Conservation (phyloP, 1,140 invertebrate genomes). For the Apis laboriosa region DNA sequence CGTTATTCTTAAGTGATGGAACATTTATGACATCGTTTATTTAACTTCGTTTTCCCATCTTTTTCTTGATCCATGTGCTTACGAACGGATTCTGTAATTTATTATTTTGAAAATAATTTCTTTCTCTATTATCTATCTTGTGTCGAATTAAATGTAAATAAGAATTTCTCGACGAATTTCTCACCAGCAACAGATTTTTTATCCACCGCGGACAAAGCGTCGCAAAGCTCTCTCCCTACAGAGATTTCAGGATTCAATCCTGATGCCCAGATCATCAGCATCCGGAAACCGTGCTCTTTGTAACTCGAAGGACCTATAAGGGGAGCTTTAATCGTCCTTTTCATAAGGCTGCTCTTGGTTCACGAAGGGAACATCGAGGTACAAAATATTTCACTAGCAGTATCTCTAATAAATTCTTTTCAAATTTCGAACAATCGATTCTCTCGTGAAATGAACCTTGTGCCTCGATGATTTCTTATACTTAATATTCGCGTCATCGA, state of each 20-base stretch:
- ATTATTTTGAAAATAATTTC: slow-evolving; percentile 12
- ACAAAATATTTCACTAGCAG: slow-evolving; percentile 46
- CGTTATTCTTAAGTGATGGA: slow-evolving; percentile 69
- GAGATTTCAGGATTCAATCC: slow-evolving; percentile 84
- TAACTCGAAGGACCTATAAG: slow-evolving; percentile 86
- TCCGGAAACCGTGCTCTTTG: slow-evolving; percentile 87
- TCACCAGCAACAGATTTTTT: slow-evolving; percentile 83
- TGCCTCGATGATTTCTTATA: slow-evolving; percentile 15
- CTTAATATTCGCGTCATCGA: no score
- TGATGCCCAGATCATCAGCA: slow-evolving; percentile 87
- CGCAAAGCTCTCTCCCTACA: slow-evolving; percentile 85
- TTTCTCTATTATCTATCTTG: neutral
- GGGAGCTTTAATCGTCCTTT: slow-evolving; percentile 74
- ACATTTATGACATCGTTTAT: slow-evolving; percentile 75
- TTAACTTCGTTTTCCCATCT: slow-evolving; percentile 74
- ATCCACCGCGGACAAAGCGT: slow-evolving; percentile 84
- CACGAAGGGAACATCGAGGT: slow-evolving; percentile 61
- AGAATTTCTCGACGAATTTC: neutral
- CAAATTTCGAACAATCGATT: no score
- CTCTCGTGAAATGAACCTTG: neutral
- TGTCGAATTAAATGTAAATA: neutral
- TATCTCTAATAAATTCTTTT: no score
- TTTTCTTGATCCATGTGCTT: slow-evolving; percentile 79
- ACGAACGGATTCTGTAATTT: slow-evolving; percentile 76
- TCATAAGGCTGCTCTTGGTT: slow-evolving; percentile 70